Evolutionary conservation across 2,888 invertebrate genomes (phyloP).

Genomic region (Drosophila cognata): DNA sequence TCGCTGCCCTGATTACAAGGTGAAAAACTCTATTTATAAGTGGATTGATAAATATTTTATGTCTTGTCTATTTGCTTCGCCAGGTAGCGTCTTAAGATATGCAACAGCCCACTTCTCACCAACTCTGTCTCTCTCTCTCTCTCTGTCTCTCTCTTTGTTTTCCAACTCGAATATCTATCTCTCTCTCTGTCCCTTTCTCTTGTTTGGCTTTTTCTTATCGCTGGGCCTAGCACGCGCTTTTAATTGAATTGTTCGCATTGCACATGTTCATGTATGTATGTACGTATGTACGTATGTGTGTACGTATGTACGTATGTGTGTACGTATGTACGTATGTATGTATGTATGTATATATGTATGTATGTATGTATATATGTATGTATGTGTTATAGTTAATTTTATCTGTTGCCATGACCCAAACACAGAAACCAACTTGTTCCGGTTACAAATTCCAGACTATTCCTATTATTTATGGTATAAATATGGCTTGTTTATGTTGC

Average conservation of each 20-base stretch:
- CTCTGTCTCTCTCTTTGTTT: not conserved
- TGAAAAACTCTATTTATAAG: slow-evolving; percentile 32
- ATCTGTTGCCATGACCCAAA: slow-evolving; percentile 44
- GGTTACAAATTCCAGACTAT: slow-evolving; percentile 22
- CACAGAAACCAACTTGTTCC: slow-evolving; percentile 29
- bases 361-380: not conserved
- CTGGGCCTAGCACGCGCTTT: slow-evolving; percentile 38
- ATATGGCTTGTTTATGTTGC: not conserved
- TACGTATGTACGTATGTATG: not conserved
- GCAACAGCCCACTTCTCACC: not conserved
- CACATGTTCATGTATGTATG: slow-evolving; percentile 25
- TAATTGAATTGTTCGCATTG: slow-evolving; percentile 58
- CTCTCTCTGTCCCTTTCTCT: not conserved
- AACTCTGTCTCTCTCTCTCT: not conserved
- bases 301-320: not conserved
- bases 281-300: not conserved
- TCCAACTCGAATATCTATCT: too few relatives aligned
- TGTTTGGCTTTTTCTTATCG: slow-evolving; percentile 27
- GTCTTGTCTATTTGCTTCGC: slow-evolving; percentile 15
- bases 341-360: not conserved
- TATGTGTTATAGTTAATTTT: slow-evolving; percentile 17
- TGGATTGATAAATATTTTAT: slow-evolving; percentile 43
- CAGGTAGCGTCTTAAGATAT: slow-evolving; percentile 48
- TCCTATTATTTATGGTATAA: not conserved
- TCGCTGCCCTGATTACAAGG: slow-evolving; percentile 34